These are phyloP conservation scores for Spodoptera exigua DNA, from an alignment of 2,888 invertebrate species.

Conservation along the genomic window DNA sequence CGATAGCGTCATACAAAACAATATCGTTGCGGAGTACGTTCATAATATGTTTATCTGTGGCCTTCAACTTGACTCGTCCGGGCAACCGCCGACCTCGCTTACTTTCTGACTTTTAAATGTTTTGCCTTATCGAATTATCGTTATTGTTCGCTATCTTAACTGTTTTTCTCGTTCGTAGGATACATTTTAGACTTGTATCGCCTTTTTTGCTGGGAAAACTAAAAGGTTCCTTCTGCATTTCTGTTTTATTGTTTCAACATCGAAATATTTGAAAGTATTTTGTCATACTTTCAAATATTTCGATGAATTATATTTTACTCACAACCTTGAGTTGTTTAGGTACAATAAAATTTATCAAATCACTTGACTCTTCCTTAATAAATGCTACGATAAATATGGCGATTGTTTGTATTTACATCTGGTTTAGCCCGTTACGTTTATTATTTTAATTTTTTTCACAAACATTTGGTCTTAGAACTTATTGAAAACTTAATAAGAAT, in stretches of 20 bases:
- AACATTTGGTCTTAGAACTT: background rate
- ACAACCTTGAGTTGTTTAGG: too few relatives aligned
- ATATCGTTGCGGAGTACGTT: constrained; percentile 27
- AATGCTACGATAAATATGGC: too few relatives aligned
- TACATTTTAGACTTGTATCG: background rate
- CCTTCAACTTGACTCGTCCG: constrained; percentile 67
- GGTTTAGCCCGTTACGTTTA: too few relatives aligned
- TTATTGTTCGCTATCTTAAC: constrained; percentile 28
- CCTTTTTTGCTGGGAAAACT: background rate
- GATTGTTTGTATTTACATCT: too few relatives aligned
- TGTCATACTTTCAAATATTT: too few relatives aligned
- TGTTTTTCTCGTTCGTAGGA: background rate
- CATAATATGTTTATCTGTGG: constrained; percentile 45
- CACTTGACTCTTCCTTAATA: too few relatives aligned
- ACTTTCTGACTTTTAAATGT: constrained; percentile 52
- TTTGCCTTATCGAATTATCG: constrained; percentile 44
- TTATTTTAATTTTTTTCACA: too few relatives aligned
- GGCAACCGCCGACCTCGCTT: constrained; percentile 55
- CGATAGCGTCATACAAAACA: constrained; percentile 28
- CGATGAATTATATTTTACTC: too few relatives aligned
- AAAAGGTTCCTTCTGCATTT: too few relatives aligned
- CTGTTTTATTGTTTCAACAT: too few relatives aligned
- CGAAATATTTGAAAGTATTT: too few relatives aligned
- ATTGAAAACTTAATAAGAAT: background rate
- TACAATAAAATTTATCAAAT: too few relatives aligned